Evolutionary conservation across 2,888 invertebrate genomes (phyloP).

Genomic region (Agrochola lota): DNA sequence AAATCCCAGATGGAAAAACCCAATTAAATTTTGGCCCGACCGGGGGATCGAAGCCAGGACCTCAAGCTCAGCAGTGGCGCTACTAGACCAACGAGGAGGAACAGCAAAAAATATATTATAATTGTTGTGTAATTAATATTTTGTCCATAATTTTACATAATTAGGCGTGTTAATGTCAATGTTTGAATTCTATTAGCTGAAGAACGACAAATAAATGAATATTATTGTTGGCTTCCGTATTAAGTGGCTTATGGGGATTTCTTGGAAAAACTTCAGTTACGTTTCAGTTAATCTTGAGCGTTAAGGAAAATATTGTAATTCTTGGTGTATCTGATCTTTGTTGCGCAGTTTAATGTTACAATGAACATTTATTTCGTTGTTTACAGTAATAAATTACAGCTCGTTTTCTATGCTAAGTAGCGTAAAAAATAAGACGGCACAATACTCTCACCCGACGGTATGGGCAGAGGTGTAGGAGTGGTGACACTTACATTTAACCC

Average conservation of each 20-base stretch:
- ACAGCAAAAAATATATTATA: slow-evolving; percentile 2
- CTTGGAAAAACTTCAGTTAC: slow-evolving; percentile 17
- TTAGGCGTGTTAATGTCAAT: neutral
- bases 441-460: neutral
- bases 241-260: slow-evolving; percentile 21
- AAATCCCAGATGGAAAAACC: neutral
- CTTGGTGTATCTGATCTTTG: slow-evolving; percentile 21
- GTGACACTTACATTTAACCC: too few species aligned
- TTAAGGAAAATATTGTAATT: slow-evolving; percentile 13
- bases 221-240: slow-evolving; percentile 14
- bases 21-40: neutral
- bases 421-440: neutral
- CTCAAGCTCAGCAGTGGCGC: neutral
- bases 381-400: slow-evolving; percentile 22
- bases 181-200: neutral
- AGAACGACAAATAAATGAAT: slow-evolving; percentile 8
- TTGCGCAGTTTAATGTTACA: slow-evolving; percentile 21
- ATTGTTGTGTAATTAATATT: neutral
- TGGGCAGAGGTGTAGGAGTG: too few species aligned
- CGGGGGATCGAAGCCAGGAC: neutral
- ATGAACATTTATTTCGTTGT: slow-evolving; percentile 17
- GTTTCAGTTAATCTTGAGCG: slow-evolving; percentile 20
- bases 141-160: neutral
- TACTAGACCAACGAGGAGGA: neutral
- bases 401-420: slow-evolving; percentile 26